phyloP scores from a whole-genome alignment of 1,140 invertebrate genomes.

The Thaumetopoea pityocampa region DNA sequence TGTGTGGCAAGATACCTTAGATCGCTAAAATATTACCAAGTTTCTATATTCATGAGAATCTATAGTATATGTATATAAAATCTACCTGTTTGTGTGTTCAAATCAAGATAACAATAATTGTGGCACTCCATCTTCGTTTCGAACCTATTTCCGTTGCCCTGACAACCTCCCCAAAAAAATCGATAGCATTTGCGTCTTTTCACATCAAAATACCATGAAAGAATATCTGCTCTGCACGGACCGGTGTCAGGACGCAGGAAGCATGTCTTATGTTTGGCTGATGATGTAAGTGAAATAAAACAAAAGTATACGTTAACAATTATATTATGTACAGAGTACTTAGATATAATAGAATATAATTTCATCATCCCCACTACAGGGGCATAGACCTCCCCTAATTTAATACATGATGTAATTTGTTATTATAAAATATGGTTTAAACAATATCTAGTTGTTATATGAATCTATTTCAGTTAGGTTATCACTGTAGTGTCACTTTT shows the following conservation, averaged over 20 bases:
- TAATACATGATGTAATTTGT: too few relatives aligned
- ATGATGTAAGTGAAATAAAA: too few relatives aligned
- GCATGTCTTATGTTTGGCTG: slow-evolving; percentile 78
- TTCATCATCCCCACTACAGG: too few relatives aligned
- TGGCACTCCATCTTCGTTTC: slow-evolving; percentile 88
- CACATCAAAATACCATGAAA: slow-evolving; percentile 93
- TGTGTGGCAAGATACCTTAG: too few relatives aligned
- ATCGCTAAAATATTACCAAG: neutral
- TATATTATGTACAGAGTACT: too few relatives aligned
- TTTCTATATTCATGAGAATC: neutral
- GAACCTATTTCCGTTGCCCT: slow-evolving; percentile 94
- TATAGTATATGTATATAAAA: slow-evolving; percentile 1
- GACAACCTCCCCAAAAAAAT: slow-evolving; percentile 97
- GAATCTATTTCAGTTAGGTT: too few relatives aligned
- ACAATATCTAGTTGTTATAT: too few relatives aligned
- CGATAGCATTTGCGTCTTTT: slow-evolving; percentile 89
- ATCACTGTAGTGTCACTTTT: too few relatives aligned
- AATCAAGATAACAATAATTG: slow-evolving; percentile 79
- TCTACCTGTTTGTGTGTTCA: slow-evolving; percentile 20
- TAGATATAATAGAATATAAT: too few relatives aligned
- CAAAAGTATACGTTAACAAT: too few relatives aligned
- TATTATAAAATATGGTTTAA: too few relatives aligned
- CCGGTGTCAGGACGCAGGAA: slow-evolving; percentile 83
- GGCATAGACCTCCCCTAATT: too few relatives aligned
- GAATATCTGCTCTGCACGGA: slow-evolving; percentile 87